Evolutionary conservation across 2,113 vertebrate genomes (phyloP).

Genomic region (human (Homo sapiens)): GRCh38 chr15:40222501-40223000

Average conservation of each 20-base stretch:
- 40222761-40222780: neutral
- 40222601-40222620: slow-evolving; percentile 16
- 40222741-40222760: neutral
- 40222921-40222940: neutral
- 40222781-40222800: slow-evolving; percentile 13
- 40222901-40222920: neutral
- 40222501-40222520: slow-evolving; percentile 38
- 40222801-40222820: neutral
- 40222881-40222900: neutral
- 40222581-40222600: slow-evolving; percentile 36
- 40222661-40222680: neutral
- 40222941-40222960: neutral
- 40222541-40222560: slow-evolving; percentile 14
- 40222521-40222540: slow-evolving; percentile 54
- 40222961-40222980: neutral
- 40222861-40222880: neutral
- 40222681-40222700: neutral
- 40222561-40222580: slow-evolving; percentile 48
- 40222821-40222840: neutral
- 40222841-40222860: neutral
- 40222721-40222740: neutral
- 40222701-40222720: neutral
- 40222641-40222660: neutral
- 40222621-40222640: slow-evolving; percentile 13
- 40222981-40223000: neutral